These are phyloP conservation scores for Mesoligia furuncula DNA, from an alignment of 2,888 invertebrate genomes.

Conservation along the genomic window DNA sequence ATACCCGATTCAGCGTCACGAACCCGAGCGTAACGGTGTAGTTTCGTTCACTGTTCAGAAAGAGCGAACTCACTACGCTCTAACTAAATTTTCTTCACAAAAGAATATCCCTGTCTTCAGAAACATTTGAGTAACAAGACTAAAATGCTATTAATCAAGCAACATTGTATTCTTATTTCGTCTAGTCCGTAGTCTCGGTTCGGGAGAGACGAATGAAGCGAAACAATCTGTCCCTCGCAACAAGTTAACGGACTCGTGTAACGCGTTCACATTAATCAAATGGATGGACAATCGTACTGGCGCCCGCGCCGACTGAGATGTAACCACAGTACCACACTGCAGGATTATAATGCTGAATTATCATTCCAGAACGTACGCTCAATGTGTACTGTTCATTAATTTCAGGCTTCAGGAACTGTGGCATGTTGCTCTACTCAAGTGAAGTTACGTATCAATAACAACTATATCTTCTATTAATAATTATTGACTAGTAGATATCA, in stretches of 20 bases:
- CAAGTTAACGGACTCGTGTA: conserved; percentile 78
- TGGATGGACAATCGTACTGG: conserved; percentile 74
- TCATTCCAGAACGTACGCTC: conserved; percentile 30
- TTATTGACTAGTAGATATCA: conserved; percentile 10
- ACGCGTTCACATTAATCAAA: conserved; percentile 82
- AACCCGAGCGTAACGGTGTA: background rate
- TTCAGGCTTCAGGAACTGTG: conserved; percentile 15
- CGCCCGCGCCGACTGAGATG: conserved; percentile 71
- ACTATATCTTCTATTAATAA: conserved; percentile 11
- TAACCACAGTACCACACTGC: conserved; percentile 53
- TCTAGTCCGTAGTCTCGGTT: conserved; percentile 69
- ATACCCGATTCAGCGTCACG: background rate
- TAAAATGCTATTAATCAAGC: conserved; percentile 78
- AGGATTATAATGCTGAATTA: conserved; percentile 48
- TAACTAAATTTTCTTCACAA: conserved; percentile 19
- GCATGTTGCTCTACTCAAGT: conserved; percentile 16
- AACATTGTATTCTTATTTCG: conserved; percentile 74
- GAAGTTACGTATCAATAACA: conserved; percentile 21
- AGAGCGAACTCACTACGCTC: background rate
- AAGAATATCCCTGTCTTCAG: conserved; percentile 1
- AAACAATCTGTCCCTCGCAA: conserved; percentile 79
- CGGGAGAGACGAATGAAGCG: conserved; percentile 71
- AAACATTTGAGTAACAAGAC: conserved; percentile 40
- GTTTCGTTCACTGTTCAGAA: background rate
- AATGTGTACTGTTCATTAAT: conserved; percentile 43